Evolutionary conservation across 2,113 vertebrate species (phyloP).

Genomic region (Thalassarche chlororhynchos): DNA sequence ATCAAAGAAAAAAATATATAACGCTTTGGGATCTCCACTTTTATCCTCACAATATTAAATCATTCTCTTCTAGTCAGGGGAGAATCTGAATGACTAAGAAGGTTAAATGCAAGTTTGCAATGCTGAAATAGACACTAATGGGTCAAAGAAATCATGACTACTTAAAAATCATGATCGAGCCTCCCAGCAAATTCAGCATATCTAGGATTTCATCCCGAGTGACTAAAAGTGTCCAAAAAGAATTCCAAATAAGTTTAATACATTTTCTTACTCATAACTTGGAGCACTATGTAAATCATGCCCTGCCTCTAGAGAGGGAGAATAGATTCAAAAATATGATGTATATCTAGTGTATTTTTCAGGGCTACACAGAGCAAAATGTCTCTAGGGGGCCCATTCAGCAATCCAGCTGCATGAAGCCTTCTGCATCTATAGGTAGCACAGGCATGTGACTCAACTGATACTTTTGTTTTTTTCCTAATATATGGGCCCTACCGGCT

Average conservation of each 20-base stretch:
- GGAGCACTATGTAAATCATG: neutral
- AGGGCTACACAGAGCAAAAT: neutral
- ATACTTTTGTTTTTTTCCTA: neutral
- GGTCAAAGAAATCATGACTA: neutral
- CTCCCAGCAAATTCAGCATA: neutral
- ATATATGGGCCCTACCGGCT: neutral
- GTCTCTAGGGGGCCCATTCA: neutral
- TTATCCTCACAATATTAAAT: conserved; percentile 2
- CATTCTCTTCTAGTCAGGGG: neutral
- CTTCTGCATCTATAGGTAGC: neutral
- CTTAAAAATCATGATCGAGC: neutral
- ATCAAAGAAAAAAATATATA: neutral
- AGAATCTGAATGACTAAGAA: neutral
- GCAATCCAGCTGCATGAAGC: neutral
- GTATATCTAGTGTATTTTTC: neutral
- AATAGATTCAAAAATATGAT: neutral
- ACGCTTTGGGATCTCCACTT: neutral
- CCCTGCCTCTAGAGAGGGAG: neutral
- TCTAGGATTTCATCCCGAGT: neutral
- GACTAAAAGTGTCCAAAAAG: neutral
- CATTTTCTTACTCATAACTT: neutral
- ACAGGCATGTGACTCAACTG: neutral
- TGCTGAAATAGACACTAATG: neutral
- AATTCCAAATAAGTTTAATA: neutral
- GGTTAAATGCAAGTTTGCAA: conserved; percentile 19